Percentiles rank a stretch among this genome's conserved stretches.
These are phyloP conservation scores for Seriola dumerili DNA, from an alignment of 2,113 vertebrate species.

Conservation along the genomic window DNA sequence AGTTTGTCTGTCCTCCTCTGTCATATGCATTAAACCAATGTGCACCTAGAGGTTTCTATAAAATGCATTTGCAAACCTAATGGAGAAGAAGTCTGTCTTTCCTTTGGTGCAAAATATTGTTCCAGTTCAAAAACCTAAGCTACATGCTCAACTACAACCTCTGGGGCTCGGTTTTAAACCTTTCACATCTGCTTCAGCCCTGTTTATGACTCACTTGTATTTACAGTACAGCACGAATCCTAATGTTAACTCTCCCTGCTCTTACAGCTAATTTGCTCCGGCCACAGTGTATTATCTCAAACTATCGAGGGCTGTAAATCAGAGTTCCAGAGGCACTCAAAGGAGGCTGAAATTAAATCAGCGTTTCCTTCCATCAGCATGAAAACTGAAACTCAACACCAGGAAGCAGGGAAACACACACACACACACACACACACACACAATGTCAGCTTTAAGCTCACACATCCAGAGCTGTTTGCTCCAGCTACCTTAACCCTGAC, in stretches of 20 bases:
- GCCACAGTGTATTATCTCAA: constrained; percentile 62
- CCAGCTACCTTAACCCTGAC: constrained; percentile 63
- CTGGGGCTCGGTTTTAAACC: constrained; percentile 8
- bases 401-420: constrained; percentile 49
- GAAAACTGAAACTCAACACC: constrained; percentile 67
- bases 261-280: constrained; percentile 51
- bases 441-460: constrained; percentile 34
- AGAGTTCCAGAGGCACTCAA: constrained; percentile 44
- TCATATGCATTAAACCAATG: constrained; percentile 3
- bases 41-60: constrained; percentile 1
- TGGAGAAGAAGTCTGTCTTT: constrained; percentile 25
- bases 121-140: constrained; percentile 14
- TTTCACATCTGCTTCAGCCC: constrained; percentile 49
- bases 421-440: constrained; percentile 38
- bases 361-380: constrained; percentile 73
- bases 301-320: constrained; percentile 69
- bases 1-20: not conserved
- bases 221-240: constrained; percentile 29
- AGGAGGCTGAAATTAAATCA: constrained; percentile 77
- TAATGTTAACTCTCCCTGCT: constrained; percentile 33
- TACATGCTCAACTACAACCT: not conserved
- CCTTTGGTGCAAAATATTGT: not conserved
- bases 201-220: constrained; percentile 46
- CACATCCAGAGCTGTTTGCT: constrained; percentile 59
- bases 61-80: constrained; percentile 33